These are phyloP conservation scores for Hypanus sabinus DNA, from an alignment of 2,113 vertebrate species.

Conservation along the genomic window DNA sequence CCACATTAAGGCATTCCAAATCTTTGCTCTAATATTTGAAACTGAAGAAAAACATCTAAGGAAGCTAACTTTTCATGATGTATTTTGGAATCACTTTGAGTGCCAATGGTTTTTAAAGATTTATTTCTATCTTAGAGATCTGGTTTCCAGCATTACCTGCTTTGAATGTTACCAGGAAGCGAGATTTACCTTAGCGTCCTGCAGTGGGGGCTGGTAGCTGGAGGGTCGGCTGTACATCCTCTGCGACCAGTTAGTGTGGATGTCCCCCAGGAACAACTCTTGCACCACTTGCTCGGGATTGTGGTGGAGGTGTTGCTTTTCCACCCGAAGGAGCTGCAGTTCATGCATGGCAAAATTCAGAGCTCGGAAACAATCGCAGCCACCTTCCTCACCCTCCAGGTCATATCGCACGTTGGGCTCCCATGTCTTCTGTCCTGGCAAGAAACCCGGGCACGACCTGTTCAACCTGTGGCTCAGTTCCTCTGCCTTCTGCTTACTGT, in stretches of 20 bases:
- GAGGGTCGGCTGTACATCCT: constrained; percentile 85
- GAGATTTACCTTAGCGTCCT: constrained; percentile 77
- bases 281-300: constrained; percentile 83
- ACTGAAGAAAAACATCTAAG: not conserved
- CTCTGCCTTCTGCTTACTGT: constrained; percentile 62
- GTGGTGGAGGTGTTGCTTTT: constrained; percentile 85
- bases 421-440: constrained; percentile 57
- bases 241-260: constrained; percentile 79
- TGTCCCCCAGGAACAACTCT: constrained; percentile 87
- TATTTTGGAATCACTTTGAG: not conserved
- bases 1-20: not conserved
- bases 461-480: constrained; percentile 69
- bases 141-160: not conserved
- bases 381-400: constrained; percentile 73
- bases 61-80: not conserved
- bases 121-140: not conserved
- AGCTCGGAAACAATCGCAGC: constrained; percentile 71
- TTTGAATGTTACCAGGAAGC: constrained; percentile 41
- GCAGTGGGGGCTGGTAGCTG: constrained; percentile 85
- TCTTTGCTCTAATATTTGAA: not conserved
- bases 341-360: constrained; percentile 93
- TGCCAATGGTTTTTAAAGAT: not conserved
- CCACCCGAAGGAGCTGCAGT: constrained; percentile 83
- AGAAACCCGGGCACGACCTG: constrained; percentile 64
- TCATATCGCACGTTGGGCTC: constrained; percentile 64